Base-by-base conservation (phyloP, 2,888 invertebrate species). In the Polietes domitor region DNA sequence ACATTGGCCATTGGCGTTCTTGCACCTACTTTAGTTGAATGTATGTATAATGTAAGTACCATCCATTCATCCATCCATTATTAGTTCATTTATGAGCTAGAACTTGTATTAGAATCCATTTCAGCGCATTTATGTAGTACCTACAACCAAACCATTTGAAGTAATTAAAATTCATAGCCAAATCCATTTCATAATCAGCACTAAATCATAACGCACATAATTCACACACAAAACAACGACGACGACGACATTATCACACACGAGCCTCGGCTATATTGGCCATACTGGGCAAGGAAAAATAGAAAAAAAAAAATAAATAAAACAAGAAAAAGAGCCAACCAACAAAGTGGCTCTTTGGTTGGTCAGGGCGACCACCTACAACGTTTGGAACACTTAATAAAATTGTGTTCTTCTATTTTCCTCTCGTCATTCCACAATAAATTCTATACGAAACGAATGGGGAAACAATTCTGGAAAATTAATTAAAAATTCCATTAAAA, bases 401-500 rank as follows among this genome's bases (percentile, higher is more conserved):
- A 26, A 17, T 32, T 47, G 37, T 72, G 32, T 37, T 28, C 32
- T 15, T 32, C 19, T 37, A 41, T 65, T 37, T 63, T 32, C 32
- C 6, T 10, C 6, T 10, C 26, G 55, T 3, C n/a, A 53, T 47
- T 53, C 53, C 26, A 63, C 32, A 65, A n/a, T 28, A 17, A 71
- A 50, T 71, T n/a, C n/a, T 47, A 19, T 37, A 55, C n/a, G 15
- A 68, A 68, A 63, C 15, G 65, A 17, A 17, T 58, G n/a, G 9
- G 28, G 10, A 71, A 75, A 78, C 77, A 58, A 81, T 71, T 76
- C 71, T 58, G 55, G 74, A 53, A 77, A 80, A 63, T 70, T 81
- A 86, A 86, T 86, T 86, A 84, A 80, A 82, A 86, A 86, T 84
- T 86, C 83, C 77, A 82, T 73, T 75, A 80, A 79, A 80, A 83